Percentiles rank a stretch among this genome's conserved stretches.
phyloP scores from a whole-genome alignment of 1,140 invertebrate species.

The Anoplophora glabripennis region DNA sequence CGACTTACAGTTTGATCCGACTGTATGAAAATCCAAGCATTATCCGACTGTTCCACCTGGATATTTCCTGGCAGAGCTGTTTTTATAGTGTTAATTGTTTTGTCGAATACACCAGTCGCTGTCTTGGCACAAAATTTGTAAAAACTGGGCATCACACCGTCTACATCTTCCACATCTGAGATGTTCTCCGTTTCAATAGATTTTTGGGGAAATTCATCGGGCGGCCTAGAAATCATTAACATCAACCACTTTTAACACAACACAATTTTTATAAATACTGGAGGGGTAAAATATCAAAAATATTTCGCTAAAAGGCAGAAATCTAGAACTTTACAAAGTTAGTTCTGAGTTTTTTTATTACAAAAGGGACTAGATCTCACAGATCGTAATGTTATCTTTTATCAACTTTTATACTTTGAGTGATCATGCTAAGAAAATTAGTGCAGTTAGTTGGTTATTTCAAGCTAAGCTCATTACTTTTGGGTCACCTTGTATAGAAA shows the following conservation, averaged over 20 bases:
- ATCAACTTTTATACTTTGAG: no score
- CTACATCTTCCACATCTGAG: constrained; percentile 31
- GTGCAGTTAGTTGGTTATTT: no score
- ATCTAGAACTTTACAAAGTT: no score
- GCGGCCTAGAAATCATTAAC: constrained; percentile 26
- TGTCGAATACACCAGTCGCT: constrained; percentile 46
- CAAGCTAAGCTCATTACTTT: no score
- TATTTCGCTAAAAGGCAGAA: background rate
- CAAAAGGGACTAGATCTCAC: no score
- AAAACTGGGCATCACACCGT: constrained; percentile 44
- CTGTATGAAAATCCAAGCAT: constrained; percentile 21
- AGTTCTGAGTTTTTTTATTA: no score
- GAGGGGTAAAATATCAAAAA: background rate
- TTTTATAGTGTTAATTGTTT: constrained; percentile 46
- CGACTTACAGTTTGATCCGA: constrained; percentile 22
- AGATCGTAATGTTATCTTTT: no score
- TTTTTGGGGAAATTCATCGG: constrained; percentile 32
- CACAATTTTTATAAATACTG: background rate
- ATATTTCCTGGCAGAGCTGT: constrained; percentile 43
- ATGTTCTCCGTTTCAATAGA: constrained; percentile 21
- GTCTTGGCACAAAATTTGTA: constrained; percentile 47
- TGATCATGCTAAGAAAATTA: no score
- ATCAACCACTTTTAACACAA: background rate
- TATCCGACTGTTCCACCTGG: constrained; percentile 17
- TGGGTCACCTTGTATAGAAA: no score